Conservation (phyloP, 2,888 invertebrate genomes). For the Lissonota sp. region DNA sequence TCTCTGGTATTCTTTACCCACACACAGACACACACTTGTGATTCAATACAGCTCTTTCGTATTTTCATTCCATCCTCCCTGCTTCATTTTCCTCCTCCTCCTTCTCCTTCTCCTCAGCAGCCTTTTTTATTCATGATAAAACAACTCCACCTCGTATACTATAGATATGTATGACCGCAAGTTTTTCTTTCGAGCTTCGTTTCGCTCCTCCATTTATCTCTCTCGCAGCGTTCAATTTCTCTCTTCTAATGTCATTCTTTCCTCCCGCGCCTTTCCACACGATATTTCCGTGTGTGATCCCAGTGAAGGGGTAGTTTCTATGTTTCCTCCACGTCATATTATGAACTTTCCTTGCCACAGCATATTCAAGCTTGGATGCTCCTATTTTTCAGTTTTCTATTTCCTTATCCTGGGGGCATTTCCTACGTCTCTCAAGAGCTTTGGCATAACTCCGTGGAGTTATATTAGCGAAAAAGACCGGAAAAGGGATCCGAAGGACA, state of each 20-base stretch:
- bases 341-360: too few relatives aligned
- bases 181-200: constrained; percentile 33
- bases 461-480: too few relatives aligned
- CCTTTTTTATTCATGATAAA: constrained; percentile 27
- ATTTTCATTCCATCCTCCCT: constrained; percentile 45
- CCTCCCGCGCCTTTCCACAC: neutral
- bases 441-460: too few relatives aligned
- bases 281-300: neutral
- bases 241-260: neutral
- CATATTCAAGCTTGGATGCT: too few relatives aligned
- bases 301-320: too few relatives aligned
- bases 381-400: neutral
- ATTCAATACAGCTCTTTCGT: constrained; percentile 11
- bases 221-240: constrained; percentile 30
- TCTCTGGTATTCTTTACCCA: neutral
- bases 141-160: constrained; percentile 1
- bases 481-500: too few relatives aligned
- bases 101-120: neutral
- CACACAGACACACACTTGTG: neutral
- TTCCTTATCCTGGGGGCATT: too few relatives aligned
- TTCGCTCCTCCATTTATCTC: constrained; percentile 31
- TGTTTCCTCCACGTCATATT: too few relatives aligned
- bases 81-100: neutral
- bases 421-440: too few relatives aligned
- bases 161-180: constrained; percentile 3